Base-by-base conservation (phyloP, 1,140 invertebrate species). In the Sitobion miscanthi region DNA sequence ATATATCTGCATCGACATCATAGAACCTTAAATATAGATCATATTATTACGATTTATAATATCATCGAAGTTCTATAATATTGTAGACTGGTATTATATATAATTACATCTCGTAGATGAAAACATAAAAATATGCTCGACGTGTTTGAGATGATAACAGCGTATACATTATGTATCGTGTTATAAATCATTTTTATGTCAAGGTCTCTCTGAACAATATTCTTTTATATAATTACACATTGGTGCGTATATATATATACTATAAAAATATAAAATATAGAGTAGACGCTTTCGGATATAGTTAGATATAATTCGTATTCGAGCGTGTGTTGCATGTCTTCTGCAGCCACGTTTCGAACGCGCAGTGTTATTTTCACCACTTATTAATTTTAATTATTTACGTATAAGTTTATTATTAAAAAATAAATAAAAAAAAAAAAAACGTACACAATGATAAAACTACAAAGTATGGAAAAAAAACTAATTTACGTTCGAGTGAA, bases 111-210 rank as follows among this genome's bases (percentile, higher is more conserved):
- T 85, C 38, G 83, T 11, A 30, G 83, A 85, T 11, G 42, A 85
- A 42, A 77, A 77, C 30, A 77, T n/a, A 77, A 77, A 77, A 38
- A 38, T 38, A 77, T 35, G 30, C 14, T 77, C 30, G 83, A 49
- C 47, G 47, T n/a, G 20, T 57, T n/a, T 49, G 1, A 87, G 30
- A 87, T n/a, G 45, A 87, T 89, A 89, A 89, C 35, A 14, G 52
- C 52, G 11, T 52, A 52, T 47, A 30, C 17, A 42, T 23, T 69
- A 42, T 42, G 47, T 21, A n/a, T 89, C n/a, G 2, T 54, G 3
- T 89, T 89, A 89, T 57, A 14, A 89, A 89, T 89, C 9, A 57
- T 89, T 54, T 89, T 54, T 54, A 54, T 89, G 87, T 42, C 87
- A 89, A 89, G 87, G 87, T 38, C 49, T 38, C 7, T 38, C 49